Conservation (phyloP, 2,797 vertebrate species). For the Premnoplex brunnescens region DNA sequence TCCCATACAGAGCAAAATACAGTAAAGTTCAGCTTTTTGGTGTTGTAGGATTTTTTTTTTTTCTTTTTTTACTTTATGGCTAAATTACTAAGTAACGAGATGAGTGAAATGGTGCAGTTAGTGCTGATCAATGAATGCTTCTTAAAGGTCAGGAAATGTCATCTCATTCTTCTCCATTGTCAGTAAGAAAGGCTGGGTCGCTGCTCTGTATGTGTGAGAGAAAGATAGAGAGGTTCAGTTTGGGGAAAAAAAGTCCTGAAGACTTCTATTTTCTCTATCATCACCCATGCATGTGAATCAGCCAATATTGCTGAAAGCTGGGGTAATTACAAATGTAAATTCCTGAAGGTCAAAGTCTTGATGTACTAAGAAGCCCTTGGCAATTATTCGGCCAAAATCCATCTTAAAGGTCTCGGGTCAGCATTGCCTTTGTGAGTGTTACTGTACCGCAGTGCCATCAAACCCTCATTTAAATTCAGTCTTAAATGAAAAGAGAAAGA, state of each 20-base stretch:
- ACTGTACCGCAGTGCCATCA: neutral
- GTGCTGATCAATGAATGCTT: neutral
- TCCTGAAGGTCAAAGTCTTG: neutral
- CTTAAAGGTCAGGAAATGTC: slow-evolving; percentile 47
- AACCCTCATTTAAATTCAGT: slow-evolving; percentile 15
- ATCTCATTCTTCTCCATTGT: neutral
- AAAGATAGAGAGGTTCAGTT: neutral
- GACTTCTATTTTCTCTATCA: neutral
- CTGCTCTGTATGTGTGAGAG: neutral
- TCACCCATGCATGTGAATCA: neutral
- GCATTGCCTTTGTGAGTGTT: neutral
- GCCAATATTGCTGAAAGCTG: neutral
- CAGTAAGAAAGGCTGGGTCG: neutral
- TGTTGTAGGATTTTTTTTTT: neutral
- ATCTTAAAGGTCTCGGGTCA: neutral
- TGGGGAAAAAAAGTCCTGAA: neutral
- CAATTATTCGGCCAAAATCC: neutral
- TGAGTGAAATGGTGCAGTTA: neutral
- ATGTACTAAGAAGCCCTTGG: neutral
- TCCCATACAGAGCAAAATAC: neutral
- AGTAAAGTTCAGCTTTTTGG: neutral
- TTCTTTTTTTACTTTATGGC: neutral
- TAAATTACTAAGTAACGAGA: neutral
- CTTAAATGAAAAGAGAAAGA: neutral
- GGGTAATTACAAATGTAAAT: neutral